Conservation (phyloP, 1,140 invertebrate genomes). For the Yoshiicerus persimilis region DNA sequence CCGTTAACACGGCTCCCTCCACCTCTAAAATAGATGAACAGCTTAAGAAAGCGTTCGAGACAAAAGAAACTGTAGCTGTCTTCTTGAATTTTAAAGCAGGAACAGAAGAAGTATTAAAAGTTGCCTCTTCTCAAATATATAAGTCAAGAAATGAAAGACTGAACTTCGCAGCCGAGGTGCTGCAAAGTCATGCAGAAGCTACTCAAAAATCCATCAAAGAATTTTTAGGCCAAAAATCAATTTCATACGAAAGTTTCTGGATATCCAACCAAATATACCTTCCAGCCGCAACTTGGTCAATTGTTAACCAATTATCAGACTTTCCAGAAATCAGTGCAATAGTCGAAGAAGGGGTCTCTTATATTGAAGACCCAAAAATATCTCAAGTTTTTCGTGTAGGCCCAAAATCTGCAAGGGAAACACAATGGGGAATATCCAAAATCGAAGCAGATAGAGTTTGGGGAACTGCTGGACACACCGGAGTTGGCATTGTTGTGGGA, state of each 20-base stretch:
- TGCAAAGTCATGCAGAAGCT: neutral
- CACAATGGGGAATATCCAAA: constrained; percentile 2
- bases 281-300: neutral
- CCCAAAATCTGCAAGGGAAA: neutral
- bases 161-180: neutral
- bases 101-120: neutral
- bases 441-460: constrained; percentile 4
- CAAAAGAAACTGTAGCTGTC: neutral
- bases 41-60: no score
- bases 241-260: constrained; percentile 22
- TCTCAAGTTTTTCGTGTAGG: neutral
- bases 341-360: neutral
- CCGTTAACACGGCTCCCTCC: no score
- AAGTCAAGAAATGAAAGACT: neutral
- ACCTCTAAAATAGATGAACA: no score
- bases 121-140: neutral
- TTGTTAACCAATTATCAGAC: neutral
- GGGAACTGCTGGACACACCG: neutral
- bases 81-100: neutral
- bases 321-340: neutral
- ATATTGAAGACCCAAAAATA: neutral
- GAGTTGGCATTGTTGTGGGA: neutral
- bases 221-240: neutral
- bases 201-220: neutral
- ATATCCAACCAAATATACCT: constrained; percentile 34